phyloP scores from a whole-genome alignment of 2,888 invertebrate genomes.

The Torymus auratus region DNA sequence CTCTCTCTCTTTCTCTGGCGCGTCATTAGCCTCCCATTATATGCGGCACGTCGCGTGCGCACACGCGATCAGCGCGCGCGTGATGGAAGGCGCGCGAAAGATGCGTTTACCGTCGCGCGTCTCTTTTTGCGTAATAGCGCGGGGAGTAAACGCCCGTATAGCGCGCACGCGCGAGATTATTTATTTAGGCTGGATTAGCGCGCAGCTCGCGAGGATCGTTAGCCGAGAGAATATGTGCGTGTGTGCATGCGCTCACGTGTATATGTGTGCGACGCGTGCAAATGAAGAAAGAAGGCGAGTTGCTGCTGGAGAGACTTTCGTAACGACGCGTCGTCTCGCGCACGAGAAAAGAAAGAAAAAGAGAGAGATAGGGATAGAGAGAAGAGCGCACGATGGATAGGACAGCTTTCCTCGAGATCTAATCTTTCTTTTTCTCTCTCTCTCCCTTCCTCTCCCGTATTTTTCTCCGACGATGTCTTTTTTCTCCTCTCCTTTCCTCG shows the following conservation, averaged over 20 bases:
- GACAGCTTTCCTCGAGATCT: constrained; percentile 51
- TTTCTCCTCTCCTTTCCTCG: not conserved
- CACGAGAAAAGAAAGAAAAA: not conserved
- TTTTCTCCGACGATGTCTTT: too few relatives aligned
- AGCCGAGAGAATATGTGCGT: not conserved
- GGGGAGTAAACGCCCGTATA: constrained; percentile 5
- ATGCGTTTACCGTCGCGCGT: not conserved
- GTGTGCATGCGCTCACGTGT: not conserved
- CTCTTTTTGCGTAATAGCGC: not conserved
- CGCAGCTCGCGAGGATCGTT: not conserved
- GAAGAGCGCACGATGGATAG: constrained; percentile 20
- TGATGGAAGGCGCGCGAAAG: not conserved
- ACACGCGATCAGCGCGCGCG: not conserved
- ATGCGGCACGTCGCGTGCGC: not conserved
- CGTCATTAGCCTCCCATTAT: constrained; percentile 55
- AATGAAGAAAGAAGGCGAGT: not conserved
- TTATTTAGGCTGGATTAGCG: constrained; percentile 40
- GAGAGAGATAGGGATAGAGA: constrained; percentile 6
- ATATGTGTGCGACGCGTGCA: not conserved
- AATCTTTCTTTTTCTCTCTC: constrained; percentile 34
- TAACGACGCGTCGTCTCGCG: constrained; percentile 26
- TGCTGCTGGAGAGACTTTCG: constrained; percentile 28
- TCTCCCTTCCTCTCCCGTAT: not conserved
- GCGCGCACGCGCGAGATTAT: constrained; percentile 19
- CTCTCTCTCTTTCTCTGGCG: constrained; percentile 32